Conservation (phyloP, 2,113 vertebrate genomes). For the Phaethon lepturus region DNA sequence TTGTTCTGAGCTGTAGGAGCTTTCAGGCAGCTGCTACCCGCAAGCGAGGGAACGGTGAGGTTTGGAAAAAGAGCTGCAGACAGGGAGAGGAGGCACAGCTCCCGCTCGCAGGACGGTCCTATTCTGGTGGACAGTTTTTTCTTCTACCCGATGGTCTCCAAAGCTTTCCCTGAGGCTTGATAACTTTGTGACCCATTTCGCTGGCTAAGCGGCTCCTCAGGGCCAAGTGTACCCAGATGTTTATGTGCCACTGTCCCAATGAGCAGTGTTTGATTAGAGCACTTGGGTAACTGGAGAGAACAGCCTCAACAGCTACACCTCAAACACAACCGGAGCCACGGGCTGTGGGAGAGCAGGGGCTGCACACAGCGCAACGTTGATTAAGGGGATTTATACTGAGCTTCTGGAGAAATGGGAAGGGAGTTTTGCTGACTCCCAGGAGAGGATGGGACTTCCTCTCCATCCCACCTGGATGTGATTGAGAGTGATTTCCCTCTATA, state of each 20-base stretch:
- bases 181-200: not conserved
- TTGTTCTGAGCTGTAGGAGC: not conserved
- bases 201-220: not conserved
- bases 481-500: not conserved
- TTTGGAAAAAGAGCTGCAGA: not conserved
- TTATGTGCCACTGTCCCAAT: not conserved
- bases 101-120: not conserved
- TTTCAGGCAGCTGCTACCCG: not conserved
- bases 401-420: not conserved
- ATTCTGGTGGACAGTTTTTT: not conserved
- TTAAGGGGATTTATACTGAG: not conserved
- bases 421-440: not conserved
- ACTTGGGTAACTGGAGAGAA: not conserved
- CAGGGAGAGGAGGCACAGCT: not conserved
- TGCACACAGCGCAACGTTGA: not conserved
- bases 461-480: not conserved
- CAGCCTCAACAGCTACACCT: not conserved
- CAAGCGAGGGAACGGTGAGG: accelerated
- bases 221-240: not conserved
- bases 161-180: not conserved
- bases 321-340: accelerated
- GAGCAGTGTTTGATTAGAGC: not conserved
- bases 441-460: not conserved
- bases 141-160: not conserved
- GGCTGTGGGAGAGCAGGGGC: not conserved